Percentiles rank a stretch among this genome's conserved stretches.
These are phyloP conservation scores for Stenotaenia linearis DNA, from an alignment of 2,888 invertebrate genomes.

Conservation along the genomic window DNA sequence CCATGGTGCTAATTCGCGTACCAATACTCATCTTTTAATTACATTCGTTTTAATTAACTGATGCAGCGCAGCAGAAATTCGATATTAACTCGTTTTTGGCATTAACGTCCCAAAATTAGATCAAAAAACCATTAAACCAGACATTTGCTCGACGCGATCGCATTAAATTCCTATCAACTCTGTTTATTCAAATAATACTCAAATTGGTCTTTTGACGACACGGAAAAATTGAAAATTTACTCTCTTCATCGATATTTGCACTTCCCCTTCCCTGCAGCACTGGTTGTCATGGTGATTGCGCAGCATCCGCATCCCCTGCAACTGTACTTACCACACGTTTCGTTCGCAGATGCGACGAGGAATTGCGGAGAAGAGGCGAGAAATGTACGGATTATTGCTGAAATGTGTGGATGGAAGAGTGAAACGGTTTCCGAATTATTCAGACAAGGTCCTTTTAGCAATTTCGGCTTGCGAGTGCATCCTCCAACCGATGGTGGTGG, in stretches of 20 bases:
- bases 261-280: background rate
- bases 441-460: background rate
- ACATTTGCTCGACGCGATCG: no score
- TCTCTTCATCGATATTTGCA: background rate
- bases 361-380: background rate
- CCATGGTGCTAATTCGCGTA: background rate
- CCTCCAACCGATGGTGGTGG: background rate
- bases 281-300: conserved; percentile 1
- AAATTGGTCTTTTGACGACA: background rate
- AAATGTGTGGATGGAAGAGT: background rate
- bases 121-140: background rate
- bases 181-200: background rate
- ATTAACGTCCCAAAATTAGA: background rate
- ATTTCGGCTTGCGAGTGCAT: background rate
- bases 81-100: background rate
- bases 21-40: background rate
- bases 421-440: background rate
- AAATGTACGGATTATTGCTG: background rate
- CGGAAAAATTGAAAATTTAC: background rate
- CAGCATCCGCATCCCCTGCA: conserved; percentile 9
- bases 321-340: background rate
- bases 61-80: background rate
- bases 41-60: background rate
- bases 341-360: background rate
- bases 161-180: no score